Evolutionary conservation across 1,140 invertebrate species (phyloP), one percentile per base, ranked within the genome.

Genomic region (Saccostrea cuccullata): DNA sequence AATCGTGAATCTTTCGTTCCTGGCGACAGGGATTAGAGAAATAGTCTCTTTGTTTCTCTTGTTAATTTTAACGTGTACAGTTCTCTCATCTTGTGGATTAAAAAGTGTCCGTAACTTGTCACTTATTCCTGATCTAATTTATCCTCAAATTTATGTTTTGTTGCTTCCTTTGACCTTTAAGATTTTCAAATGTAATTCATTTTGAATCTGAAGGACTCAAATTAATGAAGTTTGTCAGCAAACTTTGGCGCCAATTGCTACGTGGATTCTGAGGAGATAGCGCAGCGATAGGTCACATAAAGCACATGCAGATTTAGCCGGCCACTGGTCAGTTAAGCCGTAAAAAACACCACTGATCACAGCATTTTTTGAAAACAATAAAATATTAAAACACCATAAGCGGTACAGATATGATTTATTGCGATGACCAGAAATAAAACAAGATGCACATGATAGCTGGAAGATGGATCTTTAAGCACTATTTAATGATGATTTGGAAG

Each of bases 301-400:
- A 2, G 30, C 70, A 77, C 15, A 17, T 36, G 70, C 26, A 36
- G 70, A 15, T 5, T 3, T 30, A 11, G 30, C 70, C 70, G 23
- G 11, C 26, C 26, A 77, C 23, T 36, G 70, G 70, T 77, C 70
- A 77, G 70, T 77, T 30, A 12, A 36, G 26, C 70, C 9, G 13
- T 77, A 30, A 77, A 77, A 77, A 77, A 11, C 8, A 77, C 70
- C 12, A 36, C 11, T 77, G 70, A 77, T 77, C 70, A 77, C 23
- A 77, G 70, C 23, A 73, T 30, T 26, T 77, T 30, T 77, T 36
- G 70, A 30, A 77, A 77, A 77, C 15, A 36, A 77, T 77, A 36
- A 77, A 77, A 77, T 77, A 77, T 77, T 40, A 77, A 77, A 77
- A 77, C 70, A 77, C 70, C 26, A 77, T 77, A 77, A 77, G 70